A percentile compares a stretch with the other conserved stretches of the same genome.
phyloP scores from a whole-genome alignment of 2,888 invertebrate species.

The Dynastes hyllus region DNA sequence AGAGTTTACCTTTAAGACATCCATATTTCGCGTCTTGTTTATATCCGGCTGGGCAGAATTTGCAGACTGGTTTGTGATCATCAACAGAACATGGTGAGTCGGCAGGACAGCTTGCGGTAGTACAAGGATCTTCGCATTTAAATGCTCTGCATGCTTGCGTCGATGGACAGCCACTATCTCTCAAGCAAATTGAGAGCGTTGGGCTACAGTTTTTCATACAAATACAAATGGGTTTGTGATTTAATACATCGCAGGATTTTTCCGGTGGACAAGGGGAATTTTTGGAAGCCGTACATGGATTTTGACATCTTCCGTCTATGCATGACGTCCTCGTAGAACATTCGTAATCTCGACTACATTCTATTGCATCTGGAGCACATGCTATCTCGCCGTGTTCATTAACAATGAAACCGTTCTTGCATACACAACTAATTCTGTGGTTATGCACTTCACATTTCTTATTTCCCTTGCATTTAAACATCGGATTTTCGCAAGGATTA shows the following conservation, averaged over 20 bases:
- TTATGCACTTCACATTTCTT: constrained; percentile 92
- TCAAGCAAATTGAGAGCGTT: constrained; percentile 88
- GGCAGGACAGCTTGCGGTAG: constrained; percentile 87
- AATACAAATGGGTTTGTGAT: constrained; percentile 90
- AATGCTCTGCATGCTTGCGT: constrained; percentile 91
- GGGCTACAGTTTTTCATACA: constrained; percentile 92
- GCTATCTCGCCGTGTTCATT: constrained; percentile 91
- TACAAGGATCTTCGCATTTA: constrained; percentile 93
- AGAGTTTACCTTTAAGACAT: constrained; percentile 94
- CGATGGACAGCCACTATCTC: constrained; percentile 91
- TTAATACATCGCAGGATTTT: constrained; percentile 90
- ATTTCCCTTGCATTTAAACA: constrained; percentile 84
- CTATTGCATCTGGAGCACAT: constrained; percentile 85
- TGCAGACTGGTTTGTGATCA: constrained; percentile 96
- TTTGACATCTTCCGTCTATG: constrained; percentile 87
- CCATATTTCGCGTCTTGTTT: constrained; percentile 93
- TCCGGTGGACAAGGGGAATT: constrained; percentile 84
- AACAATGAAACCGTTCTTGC: constrained; percentile 90
- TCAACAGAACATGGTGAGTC: constrained; percentile 94
- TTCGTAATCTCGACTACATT: constrained; percentile 87
- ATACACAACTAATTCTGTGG: constrained; percentile 90
- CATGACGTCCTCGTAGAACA: constrained; percentile 92
- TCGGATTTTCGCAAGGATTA: constrained; percentile 83
- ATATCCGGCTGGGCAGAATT: constrained; percentile 96
- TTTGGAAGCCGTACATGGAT: constrained; percentile 83